These are phyloP conservation scores for Sinocyclocheilus maitianheensis DNA, from an alignment of 2,113 vertebrate genomes.

Conservation along the genomic window DNA sequence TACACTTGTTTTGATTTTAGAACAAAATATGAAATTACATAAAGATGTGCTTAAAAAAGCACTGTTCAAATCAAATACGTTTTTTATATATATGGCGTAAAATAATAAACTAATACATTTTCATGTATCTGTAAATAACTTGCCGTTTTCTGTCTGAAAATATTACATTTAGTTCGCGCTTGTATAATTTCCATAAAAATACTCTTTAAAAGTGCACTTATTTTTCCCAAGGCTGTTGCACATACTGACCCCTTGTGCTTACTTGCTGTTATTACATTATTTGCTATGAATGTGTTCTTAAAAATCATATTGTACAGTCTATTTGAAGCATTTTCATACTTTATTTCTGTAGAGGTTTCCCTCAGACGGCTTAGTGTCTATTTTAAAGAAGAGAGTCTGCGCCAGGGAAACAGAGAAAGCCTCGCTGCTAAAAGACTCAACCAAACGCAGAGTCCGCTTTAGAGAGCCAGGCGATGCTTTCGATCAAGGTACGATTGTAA, in stretches of 20 bases:
- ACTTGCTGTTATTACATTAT: constrained; percentile 9
- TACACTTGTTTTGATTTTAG: too few species aligned
- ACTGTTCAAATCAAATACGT: background rate
- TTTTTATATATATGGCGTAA: too few species aligned
- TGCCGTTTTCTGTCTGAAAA: background rate
- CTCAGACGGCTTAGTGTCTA: constrained; percentile 90
- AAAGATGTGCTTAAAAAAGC: background rate
- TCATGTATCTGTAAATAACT: background rate
- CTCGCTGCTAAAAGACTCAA: constrained; percentile 68
- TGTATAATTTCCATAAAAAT: background rate
- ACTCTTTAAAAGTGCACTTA: background rate
- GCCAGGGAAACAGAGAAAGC: constrained; percentile 70
- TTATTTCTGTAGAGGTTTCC: constrained; percentile 76
- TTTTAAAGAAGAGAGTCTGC: constrained; percentile 88
- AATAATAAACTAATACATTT: background rate
- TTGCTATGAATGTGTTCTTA: background rate
- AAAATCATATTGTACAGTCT: background rate
- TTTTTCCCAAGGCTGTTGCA: background rate
- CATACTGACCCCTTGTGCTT: constrained; percentile 30
- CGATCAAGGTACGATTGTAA: constrained; percentile 81
- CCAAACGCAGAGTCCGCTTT: constrained; percentile 91
- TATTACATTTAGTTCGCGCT: background rate
- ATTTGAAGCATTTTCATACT: background rate
- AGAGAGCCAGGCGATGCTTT: constrained; percentile 84
- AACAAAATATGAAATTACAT: too few species aligned